These are phyloP conservation scores for fruit fly (Drosophila melanogaster) DNA, from an alignment of 1,140 invertebrate species.

Conservation along the genomic window Release_6_plus_ISO1_MT NT_033779.5:3364501-3365000, in stretches of 20 bases:
- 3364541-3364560: slow-evolving; percentile 65
- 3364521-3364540: slow-evolving; percentile 67
- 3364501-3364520: slow-evolving; percentile 68
- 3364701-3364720: slow-evolving; percentile 95
- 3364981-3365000: not conserved
- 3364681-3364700: slow-evolving; percentile 98
- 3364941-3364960: slow-evolving; percentile 85
- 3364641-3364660: slow-evolving; percentile 93
- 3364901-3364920: slow-evolving; percentile 97
- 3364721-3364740: slow-evolving; percentile 97
- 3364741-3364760: slow-evolving; percentile 93
- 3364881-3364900: slow-evolving; percentile 95
- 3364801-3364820: slow-evolving; percentile 95
- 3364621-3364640: slow-evolving; percentile 95
- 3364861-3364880: slow-evolving; percentile 97
- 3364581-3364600: slow-evolving; percentile 96
- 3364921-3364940: slow-evolving; percentile 98
- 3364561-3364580: slow-evolving; percentile 87
- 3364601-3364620: slow-evolving; percentile 97
- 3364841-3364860: slow-evolving; percentile 98
- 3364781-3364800: slow-evolving; percentile 96
- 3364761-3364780: slow-evolving; percentile 97
- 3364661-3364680: slow-evolving; percentile 97
- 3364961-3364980: not conserved
- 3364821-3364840: slow-evolving; percentile 91